Conservation (phyloP, 1,140 invertebrate species). For the Catajapyx aquilonaris region DNA sequence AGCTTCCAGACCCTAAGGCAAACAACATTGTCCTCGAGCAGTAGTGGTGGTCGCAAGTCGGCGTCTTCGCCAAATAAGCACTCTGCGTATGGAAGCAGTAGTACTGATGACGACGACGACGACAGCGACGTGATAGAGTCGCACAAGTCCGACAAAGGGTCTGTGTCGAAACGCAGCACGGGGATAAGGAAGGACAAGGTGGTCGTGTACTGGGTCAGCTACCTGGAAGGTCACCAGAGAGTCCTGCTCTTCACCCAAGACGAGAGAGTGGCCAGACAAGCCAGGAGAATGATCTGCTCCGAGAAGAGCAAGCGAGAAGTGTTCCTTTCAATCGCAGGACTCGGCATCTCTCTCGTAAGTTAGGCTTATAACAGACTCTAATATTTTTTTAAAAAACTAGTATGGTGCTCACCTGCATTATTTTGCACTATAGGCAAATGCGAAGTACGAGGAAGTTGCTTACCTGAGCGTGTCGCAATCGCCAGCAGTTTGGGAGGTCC, state of each 20-base stretch:
- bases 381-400: too few species aligned
- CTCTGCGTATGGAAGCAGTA: slow-evolving; percentile 8
- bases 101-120: slow-evolving; percentile 17
- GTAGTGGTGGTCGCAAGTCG: neutral
- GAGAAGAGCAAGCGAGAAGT: slow-evolving; percentile 45
- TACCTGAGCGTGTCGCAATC: slow-evolving; percentile 41
- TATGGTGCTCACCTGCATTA: too few species aligned
- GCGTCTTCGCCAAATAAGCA: neutral
- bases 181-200: slow-evolving; percentile 30
- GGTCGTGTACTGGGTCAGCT: slow-evolving; percentile 64
- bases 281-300: slow-evolving; percentile 41
- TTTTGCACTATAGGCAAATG: neutral
- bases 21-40: slow-evolving; percentile 11
- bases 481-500: slow-evolving; percentile 57
- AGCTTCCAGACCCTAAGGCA: slow-evolving; percentile 37
- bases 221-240: slow-evolving; percentile 47
- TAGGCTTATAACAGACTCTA: neutral
- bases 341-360: slow-evolving; percentile 41
- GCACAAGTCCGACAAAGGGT: neutral
- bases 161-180: slow-evolving; percentile 9
- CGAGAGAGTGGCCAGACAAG: slow-evolving; percentile 42
- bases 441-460: slow-evolving; percentile 30
- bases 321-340: slow-evolving; percentile 42
- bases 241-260: slow-evolving; percentile 63
- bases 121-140: slow-evolving; percentile 8